Conservation (phyloP, 2,797 vertebrate species). For the Scyliorhinus canicula region DNA sequence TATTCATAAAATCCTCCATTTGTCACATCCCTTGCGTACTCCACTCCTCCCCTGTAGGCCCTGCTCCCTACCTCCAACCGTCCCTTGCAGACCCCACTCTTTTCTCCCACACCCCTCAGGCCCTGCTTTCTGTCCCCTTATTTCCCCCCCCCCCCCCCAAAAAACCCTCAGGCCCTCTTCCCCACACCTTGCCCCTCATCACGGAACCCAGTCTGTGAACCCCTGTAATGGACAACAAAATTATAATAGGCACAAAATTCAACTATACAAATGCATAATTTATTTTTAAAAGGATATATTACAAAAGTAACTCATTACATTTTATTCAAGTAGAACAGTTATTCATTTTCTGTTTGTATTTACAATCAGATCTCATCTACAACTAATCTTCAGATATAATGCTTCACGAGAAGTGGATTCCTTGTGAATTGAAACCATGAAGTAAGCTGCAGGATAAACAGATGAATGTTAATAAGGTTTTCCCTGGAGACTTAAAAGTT, state of each 20-base stretch:
- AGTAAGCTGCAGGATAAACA: constrained; percentile 67
- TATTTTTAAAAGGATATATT: neutral
- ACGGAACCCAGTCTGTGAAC: too few species aligned
- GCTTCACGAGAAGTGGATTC: constrained; percentile 88
- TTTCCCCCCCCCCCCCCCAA: too few species aligned
- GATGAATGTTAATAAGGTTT: constrained; percentile 50
- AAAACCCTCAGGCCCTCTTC: too few species aligned
- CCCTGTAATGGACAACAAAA: neutral
- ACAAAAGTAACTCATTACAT: neutral
- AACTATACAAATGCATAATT: neutral
- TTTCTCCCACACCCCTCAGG: too few species aligned
- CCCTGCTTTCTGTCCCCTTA: too few species aligned
- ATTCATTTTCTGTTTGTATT: neutral
- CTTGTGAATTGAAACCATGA: constrained; percentile 89
- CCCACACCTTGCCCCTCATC: too few species aligned
- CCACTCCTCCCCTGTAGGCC: too few species aligned
- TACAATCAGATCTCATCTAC: neutral
- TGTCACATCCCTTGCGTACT: too few species aligned
- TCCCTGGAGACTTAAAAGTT: neutral
- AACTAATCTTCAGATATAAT: neutral
- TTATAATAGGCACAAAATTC: neutral
- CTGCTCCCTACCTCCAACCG: too few species aligned
- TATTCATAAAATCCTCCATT: too few species aligned
- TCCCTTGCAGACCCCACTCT: too few species aligned
- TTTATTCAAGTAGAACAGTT: neutral